Evolutionary conservation across 2,888 invertebrate genomes (phyloP).

Genomic region (Drosophila colorata): DNA sequence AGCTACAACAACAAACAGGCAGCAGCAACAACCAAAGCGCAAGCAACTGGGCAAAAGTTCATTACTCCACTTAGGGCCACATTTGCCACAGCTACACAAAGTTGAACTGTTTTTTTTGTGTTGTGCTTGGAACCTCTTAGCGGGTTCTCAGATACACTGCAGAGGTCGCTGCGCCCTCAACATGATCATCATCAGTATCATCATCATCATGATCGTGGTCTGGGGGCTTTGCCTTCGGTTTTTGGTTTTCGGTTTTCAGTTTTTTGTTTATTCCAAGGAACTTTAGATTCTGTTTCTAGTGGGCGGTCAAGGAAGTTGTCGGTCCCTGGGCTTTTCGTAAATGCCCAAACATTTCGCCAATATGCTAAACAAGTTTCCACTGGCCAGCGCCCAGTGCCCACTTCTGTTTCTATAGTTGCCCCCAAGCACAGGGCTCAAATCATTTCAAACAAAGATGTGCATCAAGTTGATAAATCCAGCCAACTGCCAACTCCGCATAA

Average conservation of each 20-base stretch:
- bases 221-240: constrained; percentile 24
- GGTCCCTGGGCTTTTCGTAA: constrained; percentile 44
- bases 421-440: constrained; percentile 59
- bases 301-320: constrained; percentile 79
- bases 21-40: constrained; percentile 14
- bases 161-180: constrained; percentile 66
- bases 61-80: constrained; percentile 77
- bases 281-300: constrained; percentile 55
- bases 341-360: constrained; percentile 64
- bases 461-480: constrained; percentile 61
- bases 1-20: constrained; percentile 19
- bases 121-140: constrained; percentile 37
- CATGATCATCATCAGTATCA: constrained; percentile 30
- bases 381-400: constrained; percentile 13
- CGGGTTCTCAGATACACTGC: constrained; percentile 40
- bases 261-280: constrained; percentile 51
- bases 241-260: constrained; percentile 19
- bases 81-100: constrained; percentile 62
- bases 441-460: constrained; percentile 75
- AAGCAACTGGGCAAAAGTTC: constrained; percentile 68
- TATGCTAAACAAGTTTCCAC: constrained; percentile 74
- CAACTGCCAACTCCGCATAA: constrained; percentile 57
- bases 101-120: constrained; percentile 55
- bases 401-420: constrained; percentile 77
- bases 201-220: constrained; percentile 28